Base-by-base conservation (phyloP, 2,888 invertebrate genomes). In the Drosophila anceps region DNA sequence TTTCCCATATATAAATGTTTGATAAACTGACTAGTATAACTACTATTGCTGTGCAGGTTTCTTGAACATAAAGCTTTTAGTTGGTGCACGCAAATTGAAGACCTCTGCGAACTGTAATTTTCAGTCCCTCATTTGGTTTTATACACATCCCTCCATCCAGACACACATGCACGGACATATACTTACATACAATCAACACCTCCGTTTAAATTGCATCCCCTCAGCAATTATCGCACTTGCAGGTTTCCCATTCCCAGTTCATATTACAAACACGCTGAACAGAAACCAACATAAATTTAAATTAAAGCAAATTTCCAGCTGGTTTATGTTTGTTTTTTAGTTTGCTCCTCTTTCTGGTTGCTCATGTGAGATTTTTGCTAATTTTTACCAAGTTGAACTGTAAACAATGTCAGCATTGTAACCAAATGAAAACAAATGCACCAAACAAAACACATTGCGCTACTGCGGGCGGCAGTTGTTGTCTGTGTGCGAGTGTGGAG, bases 371-470 rank as follows among this genome's bases (percentile, higher is more conserved):
- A 84, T 88, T 89, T 85, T 82, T 79, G 73, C 83, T 88, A 82
- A 85, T 85, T 90, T 82, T 84, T 73, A 75, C 67, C 87, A 86
- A 86, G 89, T 86, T 86, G 88, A 90, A 86, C 85, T 83, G 85
- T 86, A 90, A 86, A 90, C 90, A 86, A 81, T 88, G 90, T 83
- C 79, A 88, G 76, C 89, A 70, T 73, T 81, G 81, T 76, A 76
- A 78, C 84, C 87, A 86, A 86, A 86, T 86, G 90, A 90, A 86
- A 86, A 86, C 90, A 90, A 86, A 86, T 86, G 90, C 84, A 83
- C 76, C 87, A 73, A 89, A 84, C 87, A 86, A 79, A 87, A 87
- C 88, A 87, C 84, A 79, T 73, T 79, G 82, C 53, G 73, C 67
- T 68, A 48, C 63, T 60, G 77, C 81, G 75, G 80, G 80, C 55